Evolutionary conservation across 2,888 invertebrate species (phyloP), one percentile per base, ranked within the genome.

Genomic region (Epiperipatus broadwayi): DNA sequence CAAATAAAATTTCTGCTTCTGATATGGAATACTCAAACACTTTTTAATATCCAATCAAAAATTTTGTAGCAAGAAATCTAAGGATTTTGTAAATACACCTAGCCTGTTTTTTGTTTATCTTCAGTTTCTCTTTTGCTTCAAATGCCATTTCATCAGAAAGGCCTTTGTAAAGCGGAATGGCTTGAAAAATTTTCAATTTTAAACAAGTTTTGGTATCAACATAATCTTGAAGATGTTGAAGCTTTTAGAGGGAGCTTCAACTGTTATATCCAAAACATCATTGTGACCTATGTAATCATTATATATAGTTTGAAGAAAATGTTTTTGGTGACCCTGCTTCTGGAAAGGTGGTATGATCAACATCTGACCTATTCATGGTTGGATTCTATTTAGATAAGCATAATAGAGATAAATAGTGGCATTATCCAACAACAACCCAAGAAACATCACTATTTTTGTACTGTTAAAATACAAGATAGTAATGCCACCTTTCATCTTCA

Each of bases 381-480:
- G 70, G 37, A 72, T 71, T 55, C 78, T 73, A 43, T 72, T 69
- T 0, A 93, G 91, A 60, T 89, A 91, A 2, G 83, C 80, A 57
- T 83, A 97, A 63, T 89, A 97, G 48, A 81, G 76, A 62, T 93
- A 97, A 30, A 85, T 77, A 0, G 87, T 83, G 35, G 78, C 73
- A 60, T 83, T n/a, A 93, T 10, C 85, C 95, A 21, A 75, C 75
- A 27, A 81, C 72, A 14, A 78, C 78, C 39, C 69, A 66, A 7
- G 58, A 54, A 7, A 52, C 50, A n/a, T n/a, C n/a, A n/a, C n/a
- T n/a, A 4, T 44, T 46, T 43, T 53, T 51, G 46, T 61, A 61
- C 42, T 61, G 62, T 46, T 63, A 63, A 52, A 53, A 60, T 29
- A 52, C 25, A 14, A 49, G 32, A 54, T 80, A 83, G 54, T 78